Evolutionary conservation across 1,140 invertebrate genomes (phyloP).

Genomic region (Apocrypta bakeri): DNA sequence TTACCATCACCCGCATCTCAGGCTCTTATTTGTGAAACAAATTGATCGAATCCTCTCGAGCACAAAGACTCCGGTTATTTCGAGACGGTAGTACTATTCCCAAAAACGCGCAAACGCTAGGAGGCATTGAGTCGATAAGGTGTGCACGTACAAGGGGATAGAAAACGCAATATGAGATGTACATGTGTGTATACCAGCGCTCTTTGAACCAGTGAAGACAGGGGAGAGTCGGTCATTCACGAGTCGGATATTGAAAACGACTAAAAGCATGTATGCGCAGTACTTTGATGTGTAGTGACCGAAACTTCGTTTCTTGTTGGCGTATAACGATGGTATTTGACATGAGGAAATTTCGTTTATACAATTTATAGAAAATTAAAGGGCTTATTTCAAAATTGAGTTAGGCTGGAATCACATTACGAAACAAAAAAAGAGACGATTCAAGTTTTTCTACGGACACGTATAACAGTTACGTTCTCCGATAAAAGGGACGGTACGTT

Average conservation of each 20-base stretch:
- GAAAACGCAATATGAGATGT: background rate
- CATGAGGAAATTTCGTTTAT: too few relatives aligned
- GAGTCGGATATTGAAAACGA: constrained; percentile 39
- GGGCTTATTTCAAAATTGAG: too few relatives aligned
- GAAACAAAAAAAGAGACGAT: too few relatives aligned
- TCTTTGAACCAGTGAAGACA: background rate
- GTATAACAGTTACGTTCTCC: too few relatives aligned
- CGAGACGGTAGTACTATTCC: background rate
- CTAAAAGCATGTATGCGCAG: background rate
- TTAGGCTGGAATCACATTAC: too few relatives aligned
- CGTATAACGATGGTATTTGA: too few relatives aligned
- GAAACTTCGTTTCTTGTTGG: too few relatives aligned
- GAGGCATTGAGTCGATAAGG: constrained; percentile 4
- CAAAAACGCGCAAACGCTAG: background rate
- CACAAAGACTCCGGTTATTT: constrained; percentile 9
- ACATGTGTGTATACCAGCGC: background rate
- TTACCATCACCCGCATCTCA: background rate
- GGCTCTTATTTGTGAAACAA: background rate
- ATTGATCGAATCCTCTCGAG: constrained; percentile 20
- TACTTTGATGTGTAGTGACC: too few relatives aligned
- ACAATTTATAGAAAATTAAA: too few relatives aligned
- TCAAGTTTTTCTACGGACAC: too few relatives aligned
- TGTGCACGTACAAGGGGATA: background rate
- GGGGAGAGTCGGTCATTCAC: background rate
- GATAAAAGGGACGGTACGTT: background rate